Evolutionary conservation across 2,797 vertebrate genomes (phyloP), one percentile per base, ranked within the genome.

Genomic region (Enteromius argenteus): DNA sequence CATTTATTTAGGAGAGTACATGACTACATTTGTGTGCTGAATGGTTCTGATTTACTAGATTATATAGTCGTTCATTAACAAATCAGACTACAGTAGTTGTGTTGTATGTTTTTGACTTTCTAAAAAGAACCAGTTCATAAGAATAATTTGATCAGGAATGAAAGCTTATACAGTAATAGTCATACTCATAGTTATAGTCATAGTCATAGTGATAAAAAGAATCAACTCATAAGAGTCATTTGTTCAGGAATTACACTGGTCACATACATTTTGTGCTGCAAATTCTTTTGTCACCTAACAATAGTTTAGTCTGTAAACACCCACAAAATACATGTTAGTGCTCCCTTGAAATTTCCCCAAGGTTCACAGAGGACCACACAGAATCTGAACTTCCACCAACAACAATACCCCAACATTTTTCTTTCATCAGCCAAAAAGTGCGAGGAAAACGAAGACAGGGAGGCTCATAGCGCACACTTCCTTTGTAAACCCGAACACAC

Each of bases 311-410:
- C 51, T 79, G 42, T 46, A 56, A 56, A 71, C 23, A 60, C 49
- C 19, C 53, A 39, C 10, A 64, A 78, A 84, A 79, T n/a, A 84
- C 42, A 79, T 62, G 23, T 35, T 77, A 84, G 27, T 60, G 66
- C 27, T 32, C 83, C 53, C 75, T 72, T 84, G 67, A 79, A 72
- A 84, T 17, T 30, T 79, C 58, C n/a, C 49, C 39, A 64, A 72
- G 67, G 75, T 79, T 78, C 51, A 84, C 42, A 11, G 23, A 46
- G 11, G 83, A 79, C 83, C 42, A 72, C 21, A 84, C 64, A 35
- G n/a, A 79, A 79, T 71, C 15, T 32, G 19, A 81, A 49, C 39
- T 73, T 46, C 46, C 13, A 37, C 35, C 42, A 51, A 35, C 74
- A 44, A 82, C 27, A 75, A 67, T 37, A 67, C n/a, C 35, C 39